Conservation (phyloP, 1,140 invertebrate genomes). For the Oedothorax gibbosus region DNA sequence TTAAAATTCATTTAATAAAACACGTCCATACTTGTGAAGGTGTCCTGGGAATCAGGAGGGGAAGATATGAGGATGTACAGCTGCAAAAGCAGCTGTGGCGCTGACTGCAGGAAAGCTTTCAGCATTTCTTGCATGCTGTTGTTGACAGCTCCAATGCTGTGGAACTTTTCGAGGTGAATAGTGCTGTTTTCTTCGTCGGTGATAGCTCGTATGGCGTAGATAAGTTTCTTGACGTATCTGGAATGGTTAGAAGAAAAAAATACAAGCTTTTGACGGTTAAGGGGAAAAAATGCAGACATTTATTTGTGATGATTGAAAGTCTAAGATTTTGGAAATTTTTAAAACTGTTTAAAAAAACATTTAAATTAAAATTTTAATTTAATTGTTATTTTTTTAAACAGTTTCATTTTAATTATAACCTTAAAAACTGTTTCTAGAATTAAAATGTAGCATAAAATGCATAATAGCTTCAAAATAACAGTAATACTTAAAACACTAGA, state of each 20-base stretch:
- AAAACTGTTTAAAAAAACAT: no score
- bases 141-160: constrained; percentile 78
- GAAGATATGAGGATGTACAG: constrained; percentile 73
- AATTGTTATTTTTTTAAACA: no score
- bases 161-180: constrained; percentile 46
- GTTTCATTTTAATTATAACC: no score
- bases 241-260: neutral
- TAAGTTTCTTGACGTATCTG: constrained; percentile 56
- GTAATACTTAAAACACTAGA: no score
- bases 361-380: no score
- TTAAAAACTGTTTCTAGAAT: no score
- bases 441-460: no score
- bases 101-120: constrained; percentile 90
- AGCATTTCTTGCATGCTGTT: constrained; percentile 85
- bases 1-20: no score
- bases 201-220: constrained; percentile 48
- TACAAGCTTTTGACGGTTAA: neutral
- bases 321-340: no score
- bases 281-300: no score
- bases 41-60: constrained; percentile 67
- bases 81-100: constrained; percentile 87
- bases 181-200: constrained; percentile 51
- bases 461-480: no score
- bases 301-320: no score
- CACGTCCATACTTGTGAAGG: constrained; percentile 34